Evolutionary conservation across 2,888 invertebrate genomes (phyloP).

Genomic region (Agrotis clavis): DNA sequence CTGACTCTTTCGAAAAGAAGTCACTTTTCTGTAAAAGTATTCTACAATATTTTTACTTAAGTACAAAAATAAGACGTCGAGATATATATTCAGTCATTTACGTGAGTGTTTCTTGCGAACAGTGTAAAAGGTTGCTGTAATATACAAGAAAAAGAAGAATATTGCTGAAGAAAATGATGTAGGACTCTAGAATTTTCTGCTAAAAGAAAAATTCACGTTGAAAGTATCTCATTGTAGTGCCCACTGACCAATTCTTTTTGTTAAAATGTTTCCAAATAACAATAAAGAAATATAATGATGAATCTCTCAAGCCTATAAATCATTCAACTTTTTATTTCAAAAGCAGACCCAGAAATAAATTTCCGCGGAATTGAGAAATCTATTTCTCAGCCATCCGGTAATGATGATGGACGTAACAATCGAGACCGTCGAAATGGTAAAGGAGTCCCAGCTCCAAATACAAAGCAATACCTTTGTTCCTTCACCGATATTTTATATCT

Average conservation of each 20-base stretch:
- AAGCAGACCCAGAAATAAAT: conserved; percentile 19
- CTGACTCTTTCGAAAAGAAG: conserved; percentile 16
- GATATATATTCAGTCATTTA: conserved; percentile 48
- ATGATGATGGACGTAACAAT: conserved; percentile 49
- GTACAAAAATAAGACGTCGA: conserved; percentile 31
- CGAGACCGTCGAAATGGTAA: conserved; percentile 36
- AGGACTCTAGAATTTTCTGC: neutral
- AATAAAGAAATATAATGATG: neutral
- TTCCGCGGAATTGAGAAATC: conserved; percentile 8
- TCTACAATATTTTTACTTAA: conserved; percentile 14
- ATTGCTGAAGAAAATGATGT: conserved; percentile 12
- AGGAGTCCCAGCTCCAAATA: conserved; percentile 25
- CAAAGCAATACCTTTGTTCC: conserved; percentile 55
- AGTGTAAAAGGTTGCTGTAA: conserved; percentile 30
- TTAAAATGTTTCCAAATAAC: neutral
- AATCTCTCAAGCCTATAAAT: neutral
- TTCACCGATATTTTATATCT: conserved; percentile 65
- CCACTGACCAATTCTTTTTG: neutral
- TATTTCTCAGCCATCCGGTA: conserved; percentile 21
- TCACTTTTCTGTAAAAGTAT: conserved; percentile 2
- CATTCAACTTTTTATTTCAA: conserved; percentile 2
- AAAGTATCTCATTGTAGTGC: neutral
- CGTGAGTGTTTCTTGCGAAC: conserved; percentile 40
- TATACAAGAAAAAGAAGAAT: conserved; percentile 12
- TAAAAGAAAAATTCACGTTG: neutral